These are phyloP conservation scores for Drosophila phalerata DNA, from an alignment of 2,888 invertebrate species.

Conservation along the genomic window DNA sequence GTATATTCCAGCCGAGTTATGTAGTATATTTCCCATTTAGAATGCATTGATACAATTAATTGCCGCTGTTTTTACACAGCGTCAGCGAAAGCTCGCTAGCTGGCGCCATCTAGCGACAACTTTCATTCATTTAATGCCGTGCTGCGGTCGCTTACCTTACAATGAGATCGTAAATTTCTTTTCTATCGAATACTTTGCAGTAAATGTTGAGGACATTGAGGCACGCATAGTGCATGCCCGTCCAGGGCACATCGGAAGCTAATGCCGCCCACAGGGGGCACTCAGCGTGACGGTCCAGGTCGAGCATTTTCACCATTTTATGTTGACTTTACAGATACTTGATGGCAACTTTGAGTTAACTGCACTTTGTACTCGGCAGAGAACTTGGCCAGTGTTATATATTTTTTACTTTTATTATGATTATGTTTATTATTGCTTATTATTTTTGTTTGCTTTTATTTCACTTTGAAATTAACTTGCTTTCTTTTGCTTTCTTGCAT, in stretches of 20 bases:
- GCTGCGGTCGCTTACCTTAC: constrained; percentile 88
- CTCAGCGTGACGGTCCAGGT: constrained; percentile 88
- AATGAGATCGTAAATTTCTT: constrained; percentile 92
- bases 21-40: neutral
- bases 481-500: constrained; percentile 17
- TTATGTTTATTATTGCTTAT: constrained; percentile 34
- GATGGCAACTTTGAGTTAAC: constrained; percentile 27
- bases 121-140: constrained; percentile 30
- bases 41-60: neutral
- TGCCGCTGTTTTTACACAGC: constrained; percentile 22
- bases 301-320: constrained; percentile 87
- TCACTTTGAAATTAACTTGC: constrained; percentile 36
- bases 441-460: constrained; percentile 32
- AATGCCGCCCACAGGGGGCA: constrained; percentile 88
- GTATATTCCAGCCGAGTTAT: neutral
- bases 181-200: constrained; percentile 94
- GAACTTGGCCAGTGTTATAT: constrained; percentile 14
- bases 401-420: constrained; percentile 18
- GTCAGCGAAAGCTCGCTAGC: constrained; percentile 38
- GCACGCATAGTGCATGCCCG: constrained; percentile 93
- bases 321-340: constrained; percentile 49
- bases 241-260: constrained; percentile 89
- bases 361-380: constrained; percentile 23
- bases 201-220: constrained; percentile 93
- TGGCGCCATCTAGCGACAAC: constrained; percentile 59